phyloP scores from a whole-genome alignment of 2,113 vertebrate genomes.

The Oncorhynchus tshawytscha region DNA sequence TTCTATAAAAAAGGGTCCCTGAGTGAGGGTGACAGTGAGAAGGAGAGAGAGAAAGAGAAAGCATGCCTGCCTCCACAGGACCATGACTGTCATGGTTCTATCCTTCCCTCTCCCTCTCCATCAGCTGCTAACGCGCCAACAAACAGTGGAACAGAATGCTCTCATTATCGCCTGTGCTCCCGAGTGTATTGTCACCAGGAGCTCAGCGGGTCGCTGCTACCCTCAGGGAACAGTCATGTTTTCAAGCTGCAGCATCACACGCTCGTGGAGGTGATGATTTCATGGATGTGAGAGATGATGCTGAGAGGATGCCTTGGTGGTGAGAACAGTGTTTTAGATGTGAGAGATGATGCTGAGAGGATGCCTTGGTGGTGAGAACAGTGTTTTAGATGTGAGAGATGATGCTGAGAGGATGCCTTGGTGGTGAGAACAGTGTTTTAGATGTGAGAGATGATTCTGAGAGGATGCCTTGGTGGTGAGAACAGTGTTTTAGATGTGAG shows the following conservation, averaged over 20 bases:
- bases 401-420: too few relatives aligned
- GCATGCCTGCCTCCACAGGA: background rate
- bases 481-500: too few relatives aligned
- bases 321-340: background rate
- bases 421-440: too few relatives aligned
- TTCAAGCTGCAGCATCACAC: background rate
- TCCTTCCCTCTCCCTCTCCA: background rate
- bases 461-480: too few relatives aligned
- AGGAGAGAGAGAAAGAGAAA: background rate
- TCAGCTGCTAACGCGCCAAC: slow-evolving; percentile 9
- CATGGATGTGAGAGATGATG: slow-evolving; percentile 3
- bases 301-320: background rate
- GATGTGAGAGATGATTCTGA: too few relatives aligned
- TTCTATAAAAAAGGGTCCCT: too few relatives aligned
- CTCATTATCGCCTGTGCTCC: slow-evolving; percentile 28
- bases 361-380: too few relatives aligned
- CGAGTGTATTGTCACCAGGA: slow-evolving; percentile 16
- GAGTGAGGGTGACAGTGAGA: too few relatives aligned
- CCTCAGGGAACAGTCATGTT: slow-evolving; percentile 1
- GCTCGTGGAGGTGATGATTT: slow-evolving; percentile 16
- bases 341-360: background rate
- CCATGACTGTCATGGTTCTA: background rate
- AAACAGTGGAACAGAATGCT: slow-evolving; percentile 18
- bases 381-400: too few relatives aligned
- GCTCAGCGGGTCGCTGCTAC: background rate